Conservation (phyloP, 2,113 vertebrate genomes). For the Pantherophis guttatus region DNA sequence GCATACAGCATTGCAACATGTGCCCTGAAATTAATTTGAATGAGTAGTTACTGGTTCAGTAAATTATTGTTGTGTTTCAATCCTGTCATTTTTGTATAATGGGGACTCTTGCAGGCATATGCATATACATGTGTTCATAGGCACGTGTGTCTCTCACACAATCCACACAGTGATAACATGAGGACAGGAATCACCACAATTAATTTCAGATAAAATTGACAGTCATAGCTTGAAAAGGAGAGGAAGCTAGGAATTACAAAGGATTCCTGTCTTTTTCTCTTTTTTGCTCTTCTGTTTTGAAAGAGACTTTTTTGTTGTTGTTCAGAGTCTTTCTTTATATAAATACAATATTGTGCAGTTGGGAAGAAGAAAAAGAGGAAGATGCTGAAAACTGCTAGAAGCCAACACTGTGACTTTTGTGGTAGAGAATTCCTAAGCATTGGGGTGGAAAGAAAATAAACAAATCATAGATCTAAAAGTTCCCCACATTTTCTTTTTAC, state of each 20-base stretch:
- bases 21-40: background rate
- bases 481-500: background rate
- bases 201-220: background rate
- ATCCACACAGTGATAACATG: background rate
- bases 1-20: background rate
- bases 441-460: background rate
- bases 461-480: background rate
- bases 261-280: background rate
- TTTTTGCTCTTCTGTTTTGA: background rate
- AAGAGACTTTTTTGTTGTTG: background rate
- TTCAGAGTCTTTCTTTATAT: background rate
- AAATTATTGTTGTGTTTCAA: background rate
- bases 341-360: background rate
- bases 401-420: background rate
- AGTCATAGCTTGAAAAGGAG: background rate
- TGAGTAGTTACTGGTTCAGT: background rate
- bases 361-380: background rate
- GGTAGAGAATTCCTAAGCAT: background rate
- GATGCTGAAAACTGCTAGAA: background rate
- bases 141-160: background rate
- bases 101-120: background rate
- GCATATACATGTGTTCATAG: background rate
- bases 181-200: background rate
- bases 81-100: background rate
- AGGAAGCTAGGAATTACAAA: background rate